These are phyloP conservation scores for Brachyistius frenatus DNA, from an alignment of 2,113 vertebrate genomes.

Conservation along the genomic window DNA sequence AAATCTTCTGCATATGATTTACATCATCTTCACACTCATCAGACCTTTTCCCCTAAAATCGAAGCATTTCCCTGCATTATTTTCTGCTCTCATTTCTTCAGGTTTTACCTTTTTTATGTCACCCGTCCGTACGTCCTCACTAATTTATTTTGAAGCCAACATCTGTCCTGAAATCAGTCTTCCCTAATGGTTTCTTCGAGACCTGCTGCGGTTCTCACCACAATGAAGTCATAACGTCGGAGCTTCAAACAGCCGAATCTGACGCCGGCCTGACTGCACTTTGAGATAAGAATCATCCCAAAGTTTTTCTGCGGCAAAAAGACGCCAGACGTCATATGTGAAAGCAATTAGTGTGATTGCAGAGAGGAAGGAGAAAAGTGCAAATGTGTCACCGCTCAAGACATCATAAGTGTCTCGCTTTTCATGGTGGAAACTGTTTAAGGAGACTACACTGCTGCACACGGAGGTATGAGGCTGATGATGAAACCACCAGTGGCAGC, in stretches of 20 bases:
- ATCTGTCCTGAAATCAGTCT: conserved; percentile 39
- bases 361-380: conserved; percentile 73
- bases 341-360: conserved; percentile 74
- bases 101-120: conserved; percentile 33
- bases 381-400: conserved; percentile 59
- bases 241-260: conserved; percentile 49
- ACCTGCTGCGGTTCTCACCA: conserved; percentile 19
- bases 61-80: background rate
- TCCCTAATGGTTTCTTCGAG: conserved; percentile 25
- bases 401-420: conserved; percentile 46
- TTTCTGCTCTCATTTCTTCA: conserved; percentile 2
- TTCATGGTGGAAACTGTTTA: background rate
- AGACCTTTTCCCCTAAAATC: background rate
- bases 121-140: background rate
- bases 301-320: conserved; percentile 7
- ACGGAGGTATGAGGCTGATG: no score
- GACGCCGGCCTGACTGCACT: conserved; percentile 58
- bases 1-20: no score
- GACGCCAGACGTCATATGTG: conserved; percentile 52
- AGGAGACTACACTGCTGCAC: no score
- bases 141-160: conserved; percentile 40
- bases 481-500: no score
- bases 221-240: conserved; percentile 60
- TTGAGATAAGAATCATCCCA: conserved; percentile 61
- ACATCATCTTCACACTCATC: conserved; percentile 1